These are phyloP conservation scores for Otus sunia DNA, from an alignment of 2,113 vertebrate species.

Conservation along the genomic window DNA sequence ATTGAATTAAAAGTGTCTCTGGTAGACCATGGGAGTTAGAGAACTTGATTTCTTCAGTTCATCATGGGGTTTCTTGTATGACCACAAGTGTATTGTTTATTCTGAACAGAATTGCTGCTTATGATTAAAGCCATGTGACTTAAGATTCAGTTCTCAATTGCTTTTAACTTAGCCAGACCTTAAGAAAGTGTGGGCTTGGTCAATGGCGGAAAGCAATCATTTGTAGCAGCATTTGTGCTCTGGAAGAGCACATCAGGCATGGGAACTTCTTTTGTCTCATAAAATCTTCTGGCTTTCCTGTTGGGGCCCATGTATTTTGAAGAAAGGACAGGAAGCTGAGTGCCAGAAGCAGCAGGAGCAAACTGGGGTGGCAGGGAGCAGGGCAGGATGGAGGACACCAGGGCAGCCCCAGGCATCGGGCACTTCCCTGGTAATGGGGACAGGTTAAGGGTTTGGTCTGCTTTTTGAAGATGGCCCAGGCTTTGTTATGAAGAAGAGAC, in stretches of 20 bases:
- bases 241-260: background rate
- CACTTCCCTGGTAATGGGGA: background rate
- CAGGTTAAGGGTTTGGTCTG: background rate
- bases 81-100: background rate
- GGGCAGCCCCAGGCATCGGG: accelerated
- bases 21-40: background rate
- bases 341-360: background rate
- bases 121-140: background rate
- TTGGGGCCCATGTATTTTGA: background rate
- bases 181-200: background rate
- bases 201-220: background rate
- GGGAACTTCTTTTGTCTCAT: background rate
- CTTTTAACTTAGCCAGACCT: background rate
- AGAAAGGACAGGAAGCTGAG: background rate
- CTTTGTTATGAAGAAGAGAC: background rate
- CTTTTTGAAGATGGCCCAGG: background rate
- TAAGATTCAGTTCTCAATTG: background rate
- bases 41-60: background rate
- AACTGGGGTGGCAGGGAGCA: background rate
- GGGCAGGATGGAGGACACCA: background rate
- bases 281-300: background rate
- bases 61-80: background rate
- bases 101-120: background rate
- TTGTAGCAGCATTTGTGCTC: background rate
- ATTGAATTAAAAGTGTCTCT: background rate